Evolutionary conservation across 2,113 vertebrate species (phyloP), one percentile per base, ranked within the genome.

Genomic region (Eira barbara): DNA sequence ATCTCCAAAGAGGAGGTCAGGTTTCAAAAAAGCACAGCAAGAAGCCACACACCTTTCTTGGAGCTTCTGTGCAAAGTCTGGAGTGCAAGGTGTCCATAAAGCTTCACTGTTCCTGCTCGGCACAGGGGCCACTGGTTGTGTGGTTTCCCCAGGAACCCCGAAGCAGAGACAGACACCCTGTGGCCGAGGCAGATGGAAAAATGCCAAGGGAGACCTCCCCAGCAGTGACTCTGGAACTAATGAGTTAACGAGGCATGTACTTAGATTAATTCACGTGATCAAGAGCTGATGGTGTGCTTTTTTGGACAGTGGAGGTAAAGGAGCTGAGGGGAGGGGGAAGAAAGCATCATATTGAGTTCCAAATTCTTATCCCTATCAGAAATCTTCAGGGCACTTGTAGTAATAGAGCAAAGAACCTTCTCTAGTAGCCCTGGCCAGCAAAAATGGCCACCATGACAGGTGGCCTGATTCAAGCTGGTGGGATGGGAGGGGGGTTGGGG

Each of bases 231-330:
- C 97, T 76, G 73, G 97, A 97, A 82, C 97, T 98, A 98, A 99
- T 98, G 98, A 98, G 97, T 97, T 98, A 98, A 98, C 98, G 98
- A 98, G 86, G 92, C 96, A 0, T 98, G 97, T 99, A 98, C 99
- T 99, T 98, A 98, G 98, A 99, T 99, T 98, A 99, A 97, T 95
- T 93, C 93, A 65, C 31, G 89, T 97, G 98, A 98, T 98, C 98
- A 98, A 98, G 95, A 98, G 93, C 97, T 98, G 97, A 97, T 79
- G 95, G 92, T 90, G 81, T 97, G 92, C 95, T 97, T 98, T 98
- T 98, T 94, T 92, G 92, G 89, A 69, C 94, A 63, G 95, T 13
- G n/a, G 63, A 80, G 71, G 79, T 89, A 59, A 91, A 93, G 27
- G 96, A 67, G 42, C 79, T 67, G 73, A 86, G 14, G 73, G 11